Evolutionary conservation across 2,113 vertebrate species (phyloP), one percentile per base, ranked within the genome.

Genomic region (Calyptomena viridis): DNA sequence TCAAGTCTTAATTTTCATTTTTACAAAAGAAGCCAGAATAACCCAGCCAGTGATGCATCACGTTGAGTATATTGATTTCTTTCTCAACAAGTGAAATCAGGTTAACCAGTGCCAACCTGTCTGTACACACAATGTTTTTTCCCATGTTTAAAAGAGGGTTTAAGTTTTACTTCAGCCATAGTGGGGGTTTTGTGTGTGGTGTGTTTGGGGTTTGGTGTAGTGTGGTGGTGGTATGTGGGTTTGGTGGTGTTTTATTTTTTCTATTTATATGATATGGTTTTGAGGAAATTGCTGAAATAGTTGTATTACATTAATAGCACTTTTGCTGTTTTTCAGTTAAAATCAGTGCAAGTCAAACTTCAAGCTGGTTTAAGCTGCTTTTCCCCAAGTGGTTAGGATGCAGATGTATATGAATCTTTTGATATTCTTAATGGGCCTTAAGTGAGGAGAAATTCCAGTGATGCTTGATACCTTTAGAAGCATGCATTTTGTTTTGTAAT

Each of bases 151-250:
- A 84, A 87, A 71, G 12, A 50, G 22, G 9, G 9, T 44, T 46
- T 37, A 25, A 39, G 39, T 60, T 63, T 87, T 27, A 37, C 7
- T 83, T 78, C 53, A 37, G 1, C 16, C 0, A 0, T 30, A 31
- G 28, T 68, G 28, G 22, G 6, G 4, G 6, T 74, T 91, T 95
- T 68, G 2, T 33, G 2, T 71, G 49, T 25, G 24, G 25, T 37
- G 13, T 55, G 18, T 80, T 73, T 72, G 18, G 16, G 12, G 4
- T 75, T 78, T 80, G 33, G n/a, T 42, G 52, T 60, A 50, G 37
- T 77, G 75, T 53, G 68, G 50, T 19, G 44, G 17, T 60, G 11
- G 24, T 49, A 39, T 56, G 24, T 72, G 44, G 16, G 12, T 39
- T 46, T 53, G 20, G 30, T 42, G 17, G 2, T 73, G 39, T 0